Conservation (phyloP, 2,113 vertebrate species). For the Potamarius usumacintae region DNA sequence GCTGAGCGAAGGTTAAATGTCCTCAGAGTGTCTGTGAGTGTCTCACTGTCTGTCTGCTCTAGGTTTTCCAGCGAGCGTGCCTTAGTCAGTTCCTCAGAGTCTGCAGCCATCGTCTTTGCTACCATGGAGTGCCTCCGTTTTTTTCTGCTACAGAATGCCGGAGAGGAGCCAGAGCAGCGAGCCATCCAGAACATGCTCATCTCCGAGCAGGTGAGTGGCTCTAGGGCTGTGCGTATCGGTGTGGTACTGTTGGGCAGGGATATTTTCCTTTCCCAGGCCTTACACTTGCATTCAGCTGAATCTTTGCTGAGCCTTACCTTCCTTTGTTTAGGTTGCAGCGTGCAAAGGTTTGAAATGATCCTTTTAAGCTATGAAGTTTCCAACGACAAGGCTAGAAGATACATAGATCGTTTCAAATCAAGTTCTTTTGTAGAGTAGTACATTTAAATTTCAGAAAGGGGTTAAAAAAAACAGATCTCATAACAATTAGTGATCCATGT, state of each 20-base stretch:
- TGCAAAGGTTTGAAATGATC: not conserved
- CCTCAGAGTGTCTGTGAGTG: not conserved
- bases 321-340: not conserved
- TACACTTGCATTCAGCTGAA: not conserved
- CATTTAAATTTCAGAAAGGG: not conserved
- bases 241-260: too few relatives aligned
- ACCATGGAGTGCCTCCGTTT: conserved; percentile 88
- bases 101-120: conserved; percentile 79
- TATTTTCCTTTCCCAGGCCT: not conserved
- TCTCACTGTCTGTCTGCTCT: conserved; percentile 34
- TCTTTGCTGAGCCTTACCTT: not conserved
- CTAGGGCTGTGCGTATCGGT: not conserved
- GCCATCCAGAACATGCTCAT: conserved; percentile 82
- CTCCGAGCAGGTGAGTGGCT: conserved; percentile 79
- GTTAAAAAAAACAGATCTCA: not conserved
- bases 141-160: conserved; percentile 75
- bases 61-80: conserved; percentile 86
- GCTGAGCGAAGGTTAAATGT: conserved; percentile 1
- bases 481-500: not conserved
- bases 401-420: not conserved
- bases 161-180: conserved; percentile 67
- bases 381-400: not conserved
- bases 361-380: not conserved
- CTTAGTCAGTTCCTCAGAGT: conserved; percentile 79
- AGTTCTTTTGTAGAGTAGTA: not conserved